phyloP scores from a whole-genome alignment of 2,888 invertebrate species.

The Autographa pulchrina region DNA sequence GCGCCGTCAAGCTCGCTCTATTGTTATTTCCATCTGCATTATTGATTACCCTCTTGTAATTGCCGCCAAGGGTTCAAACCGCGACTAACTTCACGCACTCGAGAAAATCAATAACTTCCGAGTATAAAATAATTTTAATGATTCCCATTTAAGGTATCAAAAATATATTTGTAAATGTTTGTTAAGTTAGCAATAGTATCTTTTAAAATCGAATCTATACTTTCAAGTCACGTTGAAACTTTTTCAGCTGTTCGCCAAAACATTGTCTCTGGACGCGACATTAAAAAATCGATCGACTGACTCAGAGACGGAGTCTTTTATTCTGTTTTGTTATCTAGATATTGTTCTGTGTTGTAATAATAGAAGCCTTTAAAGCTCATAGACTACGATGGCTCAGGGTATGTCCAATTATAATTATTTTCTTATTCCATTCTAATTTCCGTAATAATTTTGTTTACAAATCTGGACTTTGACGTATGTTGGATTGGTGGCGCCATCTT shows the following conservation, averaged over 20 bases:
- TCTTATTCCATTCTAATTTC: neutral
- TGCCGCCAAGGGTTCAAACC: slow-evolving; percentile 63
- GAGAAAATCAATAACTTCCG: slow-evolving; percentile 22
- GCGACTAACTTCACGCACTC: slow-evolving; percentile 48
- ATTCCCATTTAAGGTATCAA: neutral
- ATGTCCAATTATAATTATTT: slow-evolving; percentile 60
- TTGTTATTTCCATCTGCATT: slow-evolving; percentile 49
- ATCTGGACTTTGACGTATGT: slow-evolving; percentile 77
- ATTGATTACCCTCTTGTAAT: slow-evolving; percentile 67
- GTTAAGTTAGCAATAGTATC: neutral
- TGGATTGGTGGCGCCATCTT: slow-evolving; percentile 82
- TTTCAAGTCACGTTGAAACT: neutral
- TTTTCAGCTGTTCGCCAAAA: neutral
- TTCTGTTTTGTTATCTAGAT: slow-evolving; percentile 51
- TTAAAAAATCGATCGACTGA: slow-evolving; percentile 65
- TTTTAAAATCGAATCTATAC: neutral
- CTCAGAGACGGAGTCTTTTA: slow-evolving; percentile 65
- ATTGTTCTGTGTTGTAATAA: slow-evolving; percentile 33
- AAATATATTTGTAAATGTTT: neutral
- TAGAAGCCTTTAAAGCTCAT: slow-evolving; percentile 42
- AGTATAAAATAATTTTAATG: slow-evolving; percentile 27
- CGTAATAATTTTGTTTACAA: slow-evolving; percentile 62
- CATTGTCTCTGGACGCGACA: slow-evolving; percentile 51
- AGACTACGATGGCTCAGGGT: slow-evolving; percentile 79
- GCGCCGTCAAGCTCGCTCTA: slow-evolving; percentile 22